Percentiles rank a stretch among this genome's conserved stretches.
Conservation (phyloP, 2,888 invertebrate genomes). For the Boloria euphrosyne region DNA sequence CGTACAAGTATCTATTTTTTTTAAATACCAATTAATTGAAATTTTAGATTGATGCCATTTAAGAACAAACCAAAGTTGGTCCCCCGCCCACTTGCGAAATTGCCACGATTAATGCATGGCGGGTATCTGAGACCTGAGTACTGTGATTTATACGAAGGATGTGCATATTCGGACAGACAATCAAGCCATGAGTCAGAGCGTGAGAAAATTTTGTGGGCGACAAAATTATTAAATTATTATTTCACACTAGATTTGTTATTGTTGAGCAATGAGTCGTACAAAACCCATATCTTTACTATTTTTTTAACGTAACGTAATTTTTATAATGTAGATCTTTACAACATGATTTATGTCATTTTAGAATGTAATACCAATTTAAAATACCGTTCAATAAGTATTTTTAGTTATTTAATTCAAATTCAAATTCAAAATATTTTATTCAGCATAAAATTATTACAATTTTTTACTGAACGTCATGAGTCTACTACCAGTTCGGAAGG, state of each 20-base stretch:
- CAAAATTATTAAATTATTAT: conserved; percentile 8
- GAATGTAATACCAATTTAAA: too few species aligned
- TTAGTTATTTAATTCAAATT: too few species aligned
- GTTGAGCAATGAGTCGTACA: too few species aligned
- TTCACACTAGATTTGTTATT: not conserved
- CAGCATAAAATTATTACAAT: too few species aligned
- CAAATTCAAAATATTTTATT: too few species aligned
- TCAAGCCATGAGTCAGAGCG: conserved; percentile 32
- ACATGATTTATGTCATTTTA: too few species aligned
- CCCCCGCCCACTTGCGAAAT: conserved; percentile 40
- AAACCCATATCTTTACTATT: too few species aligned
- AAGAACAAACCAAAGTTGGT: conserved; percentile 26
- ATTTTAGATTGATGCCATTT: conserved; percentile 25
- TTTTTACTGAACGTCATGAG: too few species aligned
- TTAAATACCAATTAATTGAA: not conserved
- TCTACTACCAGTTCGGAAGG: too few species aligned
- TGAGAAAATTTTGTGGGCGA: conserved; percentile 33
- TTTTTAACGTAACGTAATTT: too few species aligned
- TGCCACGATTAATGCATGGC: conserved; percentile 38
- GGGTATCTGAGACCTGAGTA: conserved; percentile 24
- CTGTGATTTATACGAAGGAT: conserved; percentile 34
- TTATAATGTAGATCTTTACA: too few species aligned
- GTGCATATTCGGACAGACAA: conserved; percentile 35
- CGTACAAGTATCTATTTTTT: not conserved
- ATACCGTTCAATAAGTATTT: too few species aligned